Percentiles rank a stretch among this genome's conserved stretches.
phyloP scores from a whole-genome alignment of 2,888 invertebrate genomes.

The Pseudoips prasinana region DNA sequence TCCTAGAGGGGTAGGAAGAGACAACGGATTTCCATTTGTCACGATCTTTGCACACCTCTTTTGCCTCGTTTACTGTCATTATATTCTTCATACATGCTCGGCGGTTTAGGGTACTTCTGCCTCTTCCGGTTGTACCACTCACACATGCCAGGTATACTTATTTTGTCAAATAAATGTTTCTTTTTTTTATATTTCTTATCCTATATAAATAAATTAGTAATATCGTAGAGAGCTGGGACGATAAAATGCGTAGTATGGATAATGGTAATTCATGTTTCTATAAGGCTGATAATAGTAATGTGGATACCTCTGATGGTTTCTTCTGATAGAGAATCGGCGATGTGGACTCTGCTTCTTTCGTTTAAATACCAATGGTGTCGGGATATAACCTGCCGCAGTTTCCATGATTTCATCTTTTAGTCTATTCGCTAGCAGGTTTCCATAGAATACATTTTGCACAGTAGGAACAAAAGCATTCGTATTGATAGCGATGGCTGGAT shows the following conservation, averaged over 20 bases:
- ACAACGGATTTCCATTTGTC: too few relatives aligned
- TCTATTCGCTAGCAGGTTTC: constrained; percentile 41
- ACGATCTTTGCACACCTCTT: too few relatives aligned
- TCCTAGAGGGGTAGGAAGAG: too few relatives aligned
- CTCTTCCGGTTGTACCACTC: too few relatives aligned
- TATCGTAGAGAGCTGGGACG: constrained; percentile 67
- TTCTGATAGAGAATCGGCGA: constrained; percentile 48
- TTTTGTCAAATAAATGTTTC: too few relatives aligned
- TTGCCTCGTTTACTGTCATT: too few relatives aligned
- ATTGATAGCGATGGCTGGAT: constrained; percentile 40
- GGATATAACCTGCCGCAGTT: constrained; percentile 63
- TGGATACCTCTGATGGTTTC: constrained; percentile 52
- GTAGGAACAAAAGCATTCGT: constrained; percentile 7
- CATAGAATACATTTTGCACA: too few relatives aligned
- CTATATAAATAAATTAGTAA: constrained; percentile 37
- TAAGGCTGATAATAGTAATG: constrained; percentile 25
- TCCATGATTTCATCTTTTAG: constrained; percentile 66
- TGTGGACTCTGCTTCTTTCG: constrained; percentile 39
- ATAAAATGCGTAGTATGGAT: constrained; percentile 58
- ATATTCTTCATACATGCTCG: too few relatives aligned
- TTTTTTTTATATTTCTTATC: neutral
- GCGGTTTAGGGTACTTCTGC: too few relatives aligned
- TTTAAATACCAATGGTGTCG: constrained; percentile 47
- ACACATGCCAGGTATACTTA: too few relatives aligned
- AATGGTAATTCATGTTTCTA: constrained; percentile 45